Evolutionary conservation across 2,888 invertebrate genomes (phyloP).

Genomic region (Tridacna crocea): DNA sequence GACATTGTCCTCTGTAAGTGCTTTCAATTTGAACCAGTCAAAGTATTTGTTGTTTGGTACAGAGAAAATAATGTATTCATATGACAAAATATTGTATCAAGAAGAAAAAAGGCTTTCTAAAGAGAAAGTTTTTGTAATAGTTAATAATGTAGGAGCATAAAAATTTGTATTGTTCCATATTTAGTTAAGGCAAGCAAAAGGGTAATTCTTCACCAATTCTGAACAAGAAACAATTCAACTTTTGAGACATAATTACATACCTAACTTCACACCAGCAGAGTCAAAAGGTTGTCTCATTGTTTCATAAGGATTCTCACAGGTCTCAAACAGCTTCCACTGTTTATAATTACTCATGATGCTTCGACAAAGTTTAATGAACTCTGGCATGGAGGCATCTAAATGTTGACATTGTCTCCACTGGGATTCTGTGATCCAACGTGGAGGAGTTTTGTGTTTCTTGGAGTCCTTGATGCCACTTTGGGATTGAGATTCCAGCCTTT

Average conservation of each 20-base stretch:
- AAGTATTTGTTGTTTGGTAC: too few species aligned
- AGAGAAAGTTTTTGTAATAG: too few species aligned
- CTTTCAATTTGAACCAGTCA: too few species aligned
- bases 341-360: constrained; percentile 73
- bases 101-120: too few species aligned
- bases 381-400: constrained; percentile 76
- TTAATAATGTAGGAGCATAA: too few species aligned
- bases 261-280: constrained; percentile 26
- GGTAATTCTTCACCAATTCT: too few species aligned
- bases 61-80: too few species aligned
- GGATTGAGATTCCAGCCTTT: constrained; percentile 75
- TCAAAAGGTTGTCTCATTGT: constrained; percentile 65
- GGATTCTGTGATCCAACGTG: constrained; percentile 77
- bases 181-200: too few species aligned
- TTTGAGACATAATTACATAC: constrained; percentile 32
- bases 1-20: too few species aligned
- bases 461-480: constrained; percentile 64
- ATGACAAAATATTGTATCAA: too few species aligned
- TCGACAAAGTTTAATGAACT: constrained; percentile 75
- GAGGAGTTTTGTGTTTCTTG: constrained; percentile 64
- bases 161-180: too few species aligned
- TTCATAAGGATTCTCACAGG: constrained; percentile 72
- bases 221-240: too few species aligned
- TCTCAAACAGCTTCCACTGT: constrained; percentile 79
- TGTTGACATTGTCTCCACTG: constrained; percentile 81